Base-by-base conservation (phyloP, 2,888 invertebrate genomes). In the Proisotoma minuta region DNA sequence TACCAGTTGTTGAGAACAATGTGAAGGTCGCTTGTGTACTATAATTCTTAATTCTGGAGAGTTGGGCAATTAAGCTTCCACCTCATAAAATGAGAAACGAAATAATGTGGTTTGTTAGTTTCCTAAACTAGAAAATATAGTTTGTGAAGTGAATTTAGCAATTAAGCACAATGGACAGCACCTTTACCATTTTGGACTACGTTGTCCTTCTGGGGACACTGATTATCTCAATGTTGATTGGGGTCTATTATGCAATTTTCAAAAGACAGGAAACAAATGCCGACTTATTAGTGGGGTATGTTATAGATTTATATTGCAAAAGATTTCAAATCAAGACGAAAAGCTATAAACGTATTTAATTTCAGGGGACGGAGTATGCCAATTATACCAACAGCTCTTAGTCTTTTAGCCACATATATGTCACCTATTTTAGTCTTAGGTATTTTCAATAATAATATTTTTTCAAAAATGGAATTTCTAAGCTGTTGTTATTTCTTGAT, bases 321-420 rank as follows among this genome's bases (percentile, higher is more conserved):
- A 8, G 51, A 8, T 51, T 10, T 29, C 24, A 23, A 28, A 8
- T 18, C 10, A 18, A 12, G 27, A 48, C n/a, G 8, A 23, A n/a
- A 2, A 49, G 12, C 24, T 43, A 15, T 20, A 47, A 40, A 40
- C 15, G 29, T 29, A 43, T 43, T 57, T 29, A 28, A 28, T 28
- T 23, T 8, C 26, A 59, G 59, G 1, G 63, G 60, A 10, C 47
- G 66, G 15, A 63, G 65, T 15, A 72, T 72, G 69, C 62, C 65
- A 22, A 59, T 72, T 8, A 43, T 72, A 24, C 70, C 72, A 8
- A 69, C 66, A 8, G 52, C 69, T 20, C 51, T 70, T 1, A 66
- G 66, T 50, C 57, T 72, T 3, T 61, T 73, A 4, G 73, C 71
- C 2, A 73, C 71, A 4, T 71, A 71, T 50, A 70, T 73, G 64